phyloP scores from a whole-genome alignment of 2,113 vertebrate genomes.

The Guaruba guarouba region DNA sequence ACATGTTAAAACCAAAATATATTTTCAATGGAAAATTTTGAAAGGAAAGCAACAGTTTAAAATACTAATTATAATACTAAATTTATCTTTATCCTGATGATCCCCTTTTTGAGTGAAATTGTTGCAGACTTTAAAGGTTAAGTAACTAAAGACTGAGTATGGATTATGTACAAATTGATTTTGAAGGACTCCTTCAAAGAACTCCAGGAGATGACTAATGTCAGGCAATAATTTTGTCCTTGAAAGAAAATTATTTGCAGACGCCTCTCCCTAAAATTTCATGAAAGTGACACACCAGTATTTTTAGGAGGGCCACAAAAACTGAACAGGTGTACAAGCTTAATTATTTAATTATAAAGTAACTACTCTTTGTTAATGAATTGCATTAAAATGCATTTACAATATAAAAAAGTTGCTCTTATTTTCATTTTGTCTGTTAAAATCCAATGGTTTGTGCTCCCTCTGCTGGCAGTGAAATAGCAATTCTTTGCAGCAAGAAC shows the following conservation, averaged over 20 bases:
- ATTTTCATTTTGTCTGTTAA: neutral
- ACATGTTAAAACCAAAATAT: neutral
- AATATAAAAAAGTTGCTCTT: neutral
- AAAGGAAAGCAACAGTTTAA: neutral
- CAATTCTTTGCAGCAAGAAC: neutral
- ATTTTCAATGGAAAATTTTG: neutral
- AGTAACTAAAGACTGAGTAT: neutral
- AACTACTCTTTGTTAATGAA: neutral
- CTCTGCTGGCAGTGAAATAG: constrained; percentile 8
- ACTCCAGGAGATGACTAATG: neutral
- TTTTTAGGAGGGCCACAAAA: neutral
- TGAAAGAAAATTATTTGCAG: neutral
- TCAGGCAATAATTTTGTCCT: neutral
- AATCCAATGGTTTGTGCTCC: constrained; percentile 21
- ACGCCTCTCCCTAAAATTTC: neutral
- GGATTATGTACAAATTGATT: neutral
- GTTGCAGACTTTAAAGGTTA: constrained; percentile 15
- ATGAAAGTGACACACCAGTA: neutral
- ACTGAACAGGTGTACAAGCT: neutral
- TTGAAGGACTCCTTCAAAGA: neutral
- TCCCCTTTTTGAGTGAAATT: neutral
- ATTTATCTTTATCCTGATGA: neutral
- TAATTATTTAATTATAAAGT: neutral
- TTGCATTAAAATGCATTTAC: neutral
- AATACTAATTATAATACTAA: neutral